phyloP scores from a whole-genome alignment of 2,888 invertebrate species.

The Amiota communis region DNA sequence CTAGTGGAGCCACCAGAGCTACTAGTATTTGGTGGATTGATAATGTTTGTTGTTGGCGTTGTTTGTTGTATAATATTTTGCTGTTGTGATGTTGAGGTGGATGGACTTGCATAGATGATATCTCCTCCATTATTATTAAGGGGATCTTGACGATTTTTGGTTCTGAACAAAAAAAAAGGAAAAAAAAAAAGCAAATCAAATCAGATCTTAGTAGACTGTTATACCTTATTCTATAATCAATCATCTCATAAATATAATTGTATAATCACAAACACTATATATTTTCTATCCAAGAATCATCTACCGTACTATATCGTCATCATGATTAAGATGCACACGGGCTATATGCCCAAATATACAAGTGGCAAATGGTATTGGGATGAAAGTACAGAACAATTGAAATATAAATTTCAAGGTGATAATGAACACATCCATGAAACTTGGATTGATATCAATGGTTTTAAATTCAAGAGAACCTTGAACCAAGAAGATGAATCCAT shows the following conservation, averaged over 20 bases:
- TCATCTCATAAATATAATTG: too few relatives aligned
- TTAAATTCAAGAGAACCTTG: slow-evolving; percentile 59
- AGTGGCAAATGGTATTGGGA: slow-evolving; percentile 69
- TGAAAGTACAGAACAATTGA: slow-evolving; percentile 49
- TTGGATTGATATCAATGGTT: slow-evolving; percentile 56
- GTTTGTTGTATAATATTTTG: slow-evolving; percentile 52
- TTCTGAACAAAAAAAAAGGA: slow-evolving; percentile 47
- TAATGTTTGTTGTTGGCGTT: slow-evolving; percentile 59
- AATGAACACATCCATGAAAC: slow-evolving; percentile 45
- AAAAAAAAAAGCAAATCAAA: background rate
- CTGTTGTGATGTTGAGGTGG: slow-evolving; percentile 60
- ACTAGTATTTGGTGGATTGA: slow-evolving; percentile 45
- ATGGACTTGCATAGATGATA: slow-evolving; percentile 68
- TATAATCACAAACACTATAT: too few relatives aligned
- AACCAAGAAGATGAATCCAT: slow-evolving; percentile 69
- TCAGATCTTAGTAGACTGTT: slow-evolving; percentile 4
- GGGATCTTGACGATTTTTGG: slow-evolving; percentile 69
- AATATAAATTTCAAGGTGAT: slow-evolving; percentile 53
- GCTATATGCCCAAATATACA: slow-evolving; percentile 58
- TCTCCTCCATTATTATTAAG: slow-evolving; percentile 45
- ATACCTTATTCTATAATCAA: too few relatives aligned
- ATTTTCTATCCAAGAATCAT: too few relatives aligned
- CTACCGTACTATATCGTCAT: too few relatives aligned
- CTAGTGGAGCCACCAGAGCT: slow-evolving; percentile 56
- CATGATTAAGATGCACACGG: too few relatives aligned